Conservation (phyloP, 2,888 invertebrate species). For the Drymonia ruficornis region DNA sequence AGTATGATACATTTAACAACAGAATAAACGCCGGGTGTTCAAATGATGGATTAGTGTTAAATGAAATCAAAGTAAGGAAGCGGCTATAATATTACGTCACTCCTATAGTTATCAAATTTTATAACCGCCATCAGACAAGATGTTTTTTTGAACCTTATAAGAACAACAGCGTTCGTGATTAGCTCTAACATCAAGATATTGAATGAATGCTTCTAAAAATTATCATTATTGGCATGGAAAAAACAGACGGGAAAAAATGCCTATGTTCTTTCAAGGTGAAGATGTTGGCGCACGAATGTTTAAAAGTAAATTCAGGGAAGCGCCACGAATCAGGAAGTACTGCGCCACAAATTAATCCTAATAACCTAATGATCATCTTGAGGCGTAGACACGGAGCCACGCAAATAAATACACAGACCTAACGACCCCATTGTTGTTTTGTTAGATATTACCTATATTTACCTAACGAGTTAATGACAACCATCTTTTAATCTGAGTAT, state of each 20-base stretch:
- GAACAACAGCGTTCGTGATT: conserved; percentile 73
- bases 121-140: conserved; percentile 56
- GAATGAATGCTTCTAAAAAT: conserved; percentile 75
- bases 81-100: conserved; percentile 60
- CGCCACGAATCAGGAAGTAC: conserved; percentile 71
- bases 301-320: conserved; percentile 74
- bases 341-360: conserved; percentile 58
- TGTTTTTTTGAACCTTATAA: conserved; percentile 53
- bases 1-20: neutral
- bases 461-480: conserved; percentile 14
- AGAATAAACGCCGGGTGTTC: neutral
- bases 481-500: neutral
- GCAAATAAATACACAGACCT: conserved; percentile 28
- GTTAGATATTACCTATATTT: conserved; percentile 17
- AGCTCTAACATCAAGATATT: conserved; percentile 70
- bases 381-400: conserved; percentile 31
- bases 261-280: conserved; percentile 77
- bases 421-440: conserved; percentile 19
- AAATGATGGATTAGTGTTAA: conserved; percentile 27
- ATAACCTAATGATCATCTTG: conserved; percentile 56
- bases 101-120: conserved; percentile 58
- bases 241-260: conserved; percentile 71
- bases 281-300: conserved; percentile 71
- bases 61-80: conserved; percentile 60
- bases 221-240: conserved; percentile 71